phyloP scores from a whole-genome alignment of 1,140 invertebrate species.

The Choristoneura fumiferana region DNA sequence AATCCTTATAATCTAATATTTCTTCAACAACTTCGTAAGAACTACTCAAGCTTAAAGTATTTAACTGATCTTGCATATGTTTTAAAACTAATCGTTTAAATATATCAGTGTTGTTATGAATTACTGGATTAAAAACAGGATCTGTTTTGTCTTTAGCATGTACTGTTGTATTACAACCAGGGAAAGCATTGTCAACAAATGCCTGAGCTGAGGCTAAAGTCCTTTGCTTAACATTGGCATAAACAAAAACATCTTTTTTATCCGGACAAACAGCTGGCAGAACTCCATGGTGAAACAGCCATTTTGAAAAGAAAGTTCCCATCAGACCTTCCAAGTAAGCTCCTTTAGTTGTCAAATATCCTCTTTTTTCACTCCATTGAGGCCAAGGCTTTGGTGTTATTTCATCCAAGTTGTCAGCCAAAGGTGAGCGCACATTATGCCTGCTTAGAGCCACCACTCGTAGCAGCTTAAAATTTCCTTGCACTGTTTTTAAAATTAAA shows the following conservation, averaged over 20 bases:
- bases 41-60: slow-evolving; percentile 36
- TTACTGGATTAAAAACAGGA: slow-evolving; percentile 52
- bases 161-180: slow-evolving; percentile 17
- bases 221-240: slow-evolving; percentile 52
- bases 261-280: slow-evolving; percentile 40
- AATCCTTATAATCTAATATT: slow-evolving; percentile 51
- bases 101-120: slow-evolving; percentile 37
- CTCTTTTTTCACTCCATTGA: slow-evolving; percentile 36
- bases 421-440: slow-evolving; percentile 62
- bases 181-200: slow-evolving; percentile 50
- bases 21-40: slow-evolving; percentile 43
- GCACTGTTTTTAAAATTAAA: not conserved
- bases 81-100: slow-evolving; percentile 37
- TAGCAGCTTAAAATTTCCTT: slow-evolving; percentile 36
- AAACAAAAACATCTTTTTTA: slow-evolving; percentile 39
- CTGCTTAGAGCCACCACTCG: slow-evolving; percentile 59
- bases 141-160: slow-evolving; percentile 35
- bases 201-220: slow-evolving; percentile 51
- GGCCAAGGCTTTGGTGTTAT: slow-evolving; percentile 39
- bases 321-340: slow-evolving; percentile 45
- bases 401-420: slow-evolving; percentile 40
- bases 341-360: slow-evolving; percentile 47
- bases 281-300: slow-evolving; percentile 40
- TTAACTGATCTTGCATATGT: slow-evolving; percentile 47
- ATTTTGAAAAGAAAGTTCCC: slow-evolving; percentile 42